These are phyloP conservation scores for Perccottus glenii DNA, from an alignment of 2,113 vertebrate species.

Conservation along the genomic window DNA sequence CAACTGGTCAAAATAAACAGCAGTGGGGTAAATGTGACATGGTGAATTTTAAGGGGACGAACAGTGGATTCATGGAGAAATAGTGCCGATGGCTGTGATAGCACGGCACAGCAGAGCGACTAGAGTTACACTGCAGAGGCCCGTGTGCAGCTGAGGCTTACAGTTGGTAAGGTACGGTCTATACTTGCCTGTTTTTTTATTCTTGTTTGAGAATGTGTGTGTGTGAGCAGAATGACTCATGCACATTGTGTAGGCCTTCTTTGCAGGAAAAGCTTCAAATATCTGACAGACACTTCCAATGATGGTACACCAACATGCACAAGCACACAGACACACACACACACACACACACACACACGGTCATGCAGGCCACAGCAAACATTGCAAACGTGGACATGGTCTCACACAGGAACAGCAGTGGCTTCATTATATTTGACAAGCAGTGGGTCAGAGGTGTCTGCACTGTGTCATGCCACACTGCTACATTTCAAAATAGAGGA, in stretches of 20 bases:
- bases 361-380: conserved; percentile 5
- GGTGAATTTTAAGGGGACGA: not conserved
- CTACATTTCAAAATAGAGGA: not conserved
- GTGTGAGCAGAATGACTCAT: conserved; percentile 55
- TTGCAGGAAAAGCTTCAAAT: conserved; percentile 35
- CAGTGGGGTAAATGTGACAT: not conserved
- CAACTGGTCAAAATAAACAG: not conserved
- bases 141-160: conserved; percentile 2
- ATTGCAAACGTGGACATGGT: conserved; percentile 16
- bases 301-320: conserved; percentile 23
- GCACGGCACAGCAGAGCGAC: conserved; percentile 1
- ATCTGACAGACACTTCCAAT: conserved; percentile 52
- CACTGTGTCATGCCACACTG: conserved; percentile 45
- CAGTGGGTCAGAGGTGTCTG: conserved; percentile 41
- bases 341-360: conserved; percentile 13
- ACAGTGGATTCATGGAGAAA: conserved; percentile 19
- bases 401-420: conserved; percentile 10
- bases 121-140: conserved; percentile 13
- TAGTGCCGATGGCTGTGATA: conserved; percentile 24
- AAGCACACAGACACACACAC: conserved; percentile 8
- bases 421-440: conserved; percentile 36
- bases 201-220: conserved; percentile 13
- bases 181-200: conserved; percentile 9
- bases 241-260: conserved; percentile 58
- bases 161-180: conserved; percentile 14